Base-by-base conservation (phyloP, 2,113 vertebrate genomes). In the Eurystomus gularis region DNA sequence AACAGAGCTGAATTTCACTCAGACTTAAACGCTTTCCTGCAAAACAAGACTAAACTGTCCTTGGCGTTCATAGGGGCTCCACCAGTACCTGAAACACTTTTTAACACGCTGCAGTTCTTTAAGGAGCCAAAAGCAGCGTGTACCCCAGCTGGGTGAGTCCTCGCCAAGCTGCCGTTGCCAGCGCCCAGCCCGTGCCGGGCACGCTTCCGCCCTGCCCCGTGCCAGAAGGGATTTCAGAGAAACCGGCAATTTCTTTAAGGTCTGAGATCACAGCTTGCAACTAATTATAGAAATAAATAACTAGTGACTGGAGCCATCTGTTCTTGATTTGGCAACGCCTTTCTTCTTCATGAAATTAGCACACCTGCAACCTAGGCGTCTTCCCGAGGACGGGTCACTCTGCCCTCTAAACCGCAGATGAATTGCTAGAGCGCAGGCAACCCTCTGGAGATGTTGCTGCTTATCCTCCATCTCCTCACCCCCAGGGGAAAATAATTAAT, bases 271-370 rank as follows among this genome's bases (percentile, higher is more conserved):
- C 97, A 98, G 98, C 95, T 95, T 94, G 97, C 33, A 54, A 71
- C 86, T 98, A 97, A 98, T 98, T 98, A 98, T 97, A 97, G 97
- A 97, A 97, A 98, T 98, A 98, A 98, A 98, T 97, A 98, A 98
- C 97, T 82, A 39, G 95, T 96, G 98, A 97, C 97, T 98, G 80
- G 62, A 95, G 94, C 98, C 98, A 98, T 98, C 98, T 98, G 98
- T 96, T 97, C 97, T 92, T 96, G 89, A 66, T 95, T 97, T 97
- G 96, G 97, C 94, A 96, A 65, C 71, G 94, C 88, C 80, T 97
- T 95, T 82, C 95, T 95, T 94, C 94, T 70, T 79, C 77, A 81
- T 78, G 93, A 95, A 96, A 97, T 93, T n/a, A 94, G 93, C 95
- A 96, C 95, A 97, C 96, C 96, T 98, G 97, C 92, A 91, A 94